phyloP scores from a whole-genome alignment of 1,140 invertebrate genomes.

The Leptonema lineaticorne region DNA sequence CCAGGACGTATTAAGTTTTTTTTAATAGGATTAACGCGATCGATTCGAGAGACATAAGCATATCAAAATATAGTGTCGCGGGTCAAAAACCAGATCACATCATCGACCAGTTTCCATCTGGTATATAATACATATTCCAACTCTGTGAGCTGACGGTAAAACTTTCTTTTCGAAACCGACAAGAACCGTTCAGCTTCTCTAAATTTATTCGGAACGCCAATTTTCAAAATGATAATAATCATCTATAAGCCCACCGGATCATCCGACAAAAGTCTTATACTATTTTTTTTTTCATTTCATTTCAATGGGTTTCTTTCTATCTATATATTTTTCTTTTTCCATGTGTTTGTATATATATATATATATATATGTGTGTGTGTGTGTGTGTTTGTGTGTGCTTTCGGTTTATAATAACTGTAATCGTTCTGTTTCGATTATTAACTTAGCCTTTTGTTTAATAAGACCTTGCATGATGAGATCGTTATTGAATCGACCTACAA shows the following conservation, averaged over 20 bases:
- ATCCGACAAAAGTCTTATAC: background rate
- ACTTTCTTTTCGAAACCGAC: constrained; percentile 13
- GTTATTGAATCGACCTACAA: constrained; percentile 8
- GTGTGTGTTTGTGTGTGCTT: no score
- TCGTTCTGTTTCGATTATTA: background rate
- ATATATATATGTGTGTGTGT: no score
- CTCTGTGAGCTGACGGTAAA: no score
- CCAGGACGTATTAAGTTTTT: no score
- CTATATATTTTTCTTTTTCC: background rate
- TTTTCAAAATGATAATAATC: constrained; percentile 8
- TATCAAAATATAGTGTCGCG: background rate
- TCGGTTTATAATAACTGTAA: background rate
- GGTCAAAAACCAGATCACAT: constrained; percentile 8
- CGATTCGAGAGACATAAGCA: background rate
- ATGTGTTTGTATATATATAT: background rate
- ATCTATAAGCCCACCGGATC: background rate
- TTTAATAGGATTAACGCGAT: no score
- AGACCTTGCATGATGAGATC: constrained; percentile 9
- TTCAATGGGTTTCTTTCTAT: no score
- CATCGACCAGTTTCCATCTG: constrained; percentile 15
- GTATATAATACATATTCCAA: no score
- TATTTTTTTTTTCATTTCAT: no score
- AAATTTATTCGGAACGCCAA: background rate
- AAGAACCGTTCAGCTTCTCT: background rate
- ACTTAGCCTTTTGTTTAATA: constrained; percentile 7